Base-by-base conservation (phyloP, 1,140 invertebrate species). In the Plectus sambesii region DNA sequence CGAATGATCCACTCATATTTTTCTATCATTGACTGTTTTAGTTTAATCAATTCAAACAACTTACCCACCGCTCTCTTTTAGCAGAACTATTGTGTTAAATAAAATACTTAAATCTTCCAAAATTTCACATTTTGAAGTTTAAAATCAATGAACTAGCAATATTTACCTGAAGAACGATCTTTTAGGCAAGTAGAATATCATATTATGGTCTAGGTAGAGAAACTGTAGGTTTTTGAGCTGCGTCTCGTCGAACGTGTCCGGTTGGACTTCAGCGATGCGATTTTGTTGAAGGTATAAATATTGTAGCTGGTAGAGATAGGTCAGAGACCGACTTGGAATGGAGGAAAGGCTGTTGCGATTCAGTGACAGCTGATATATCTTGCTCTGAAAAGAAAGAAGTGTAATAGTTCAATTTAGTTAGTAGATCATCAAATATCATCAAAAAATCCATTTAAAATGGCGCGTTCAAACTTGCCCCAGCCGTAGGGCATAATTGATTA, bases 171-270 rank as follows among this genome's bases (percentile, higher is more conserved):
- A n/a, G n/a, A n/a, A n/a, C n/a, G n/a, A n/a, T n/a, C 38, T 3
- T 39, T 39, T 9, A 15, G 33, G 15, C 4, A 43, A 43, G 17
- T 24, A 19, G 23, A 9, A 19, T 29, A 51, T 49, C 39, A 50
- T 40, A 42, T 54, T 54, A 17, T 43, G 17, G 15, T 54, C 47
- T 26, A 54, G 33, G 35, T 54, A 42, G 35, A 54, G 19, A 30
- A 54, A 54, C 23, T 49, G 52, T 17, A 54, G 30, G 17, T 38
- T 51, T 15, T 50, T 51, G 17, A 54, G 22, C 23, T 50, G 47
- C 5, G 52, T 54, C 30, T 54, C 52, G 41, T 54, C 52, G 29
- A 54, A 54, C 2, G 52, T 49, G 35, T 54, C 51, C 5, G 47
- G 35, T 3, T 49, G 39, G 2, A 54, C 25, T 25, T 33, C 19